Evolutionary conservation across 2,888 invertebrate species (phyloP).

Genomic region (Thera britannica): DNA sequence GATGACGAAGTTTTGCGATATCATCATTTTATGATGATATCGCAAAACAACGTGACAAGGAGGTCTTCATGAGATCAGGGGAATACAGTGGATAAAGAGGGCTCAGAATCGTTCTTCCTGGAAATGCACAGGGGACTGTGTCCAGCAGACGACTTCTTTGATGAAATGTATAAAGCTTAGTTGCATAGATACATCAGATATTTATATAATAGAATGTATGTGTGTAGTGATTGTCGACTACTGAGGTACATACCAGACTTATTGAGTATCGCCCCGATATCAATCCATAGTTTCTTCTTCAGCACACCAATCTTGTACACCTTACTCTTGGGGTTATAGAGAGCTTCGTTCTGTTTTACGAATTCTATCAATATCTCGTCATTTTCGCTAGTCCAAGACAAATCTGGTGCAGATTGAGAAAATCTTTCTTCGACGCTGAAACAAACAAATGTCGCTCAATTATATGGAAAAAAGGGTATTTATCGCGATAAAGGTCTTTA

Average conservation of each 20-base stretch:
- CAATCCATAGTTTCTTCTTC: conserved; percentile 21
- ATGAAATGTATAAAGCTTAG: neutral
- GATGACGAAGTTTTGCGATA: no score
- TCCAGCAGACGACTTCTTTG: no score
- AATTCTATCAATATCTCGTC: conserved; percentile 17
- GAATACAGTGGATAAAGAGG: no score
- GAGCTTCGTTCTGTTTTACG: conserved; percentile 16
- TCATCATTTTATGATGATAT: no score
- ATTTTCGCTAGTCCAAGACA: conserved; percentile 17
- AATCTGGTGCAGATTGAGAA: neutral
- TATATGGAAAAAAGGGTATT: neutral
- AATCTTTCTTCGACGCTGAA: neutral
- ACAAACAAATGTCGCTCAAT: neutral
- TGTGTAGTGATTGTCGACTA: neutral
- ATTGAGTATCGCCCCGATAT: conserved; percentile 18
- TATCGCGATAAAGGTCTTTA: no score
- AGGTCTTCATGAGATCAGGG: no score
- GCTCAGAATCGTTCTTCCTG: no score
- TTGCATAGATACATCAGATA: no score
- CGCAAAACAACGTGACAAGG: no score
- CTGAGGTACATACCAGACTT: conserved; percentile 15
- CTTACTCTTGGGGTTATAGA: conserved; percentile 21
- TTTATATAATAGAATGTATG: no score
- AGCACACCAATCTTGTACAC: conserved; percentile 16
- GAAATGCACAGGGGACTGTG: no score